Conservation (phyloP, 2,797 vertebrate species). For the Rachycentron canadum region DNA sequence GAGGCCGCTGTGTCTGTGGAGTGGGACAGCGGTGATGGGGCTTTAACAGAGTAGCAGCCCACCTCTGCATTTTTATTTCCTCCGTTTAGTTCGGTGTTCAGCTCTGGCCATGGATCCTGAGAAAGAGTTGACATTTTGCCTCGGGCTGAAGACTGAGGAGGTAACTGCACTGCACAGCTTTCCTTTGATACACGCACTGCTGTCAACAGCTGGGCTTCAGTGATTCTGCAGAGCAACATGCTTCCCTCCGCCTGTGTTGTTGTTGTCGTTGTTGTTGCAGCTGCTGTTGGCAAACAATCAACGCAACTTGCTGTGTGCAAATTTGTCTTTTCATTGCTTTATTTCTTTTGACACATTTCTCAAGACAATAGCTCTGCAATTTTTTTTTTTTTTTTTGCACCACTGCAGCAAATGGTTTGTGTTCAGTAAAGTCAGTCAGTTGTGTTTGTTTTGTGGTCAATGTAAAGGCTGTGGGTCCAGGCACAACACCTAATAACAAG, state of each 20-base stretch:
- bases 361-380: constrained; percentile 10
- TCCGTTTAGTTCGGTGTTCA: constrained; percentile 52
- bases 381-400: constrained; percentile 14
- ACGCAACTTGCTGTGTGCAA: constrained; percentile 12
- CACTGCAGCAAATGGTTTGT: constrained; percentile 52
- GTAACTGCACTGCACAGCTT: constrained; percentile 67
- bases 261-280: constrained; percentile 44
- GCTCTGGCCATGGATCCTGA: constrained; percentile 82
- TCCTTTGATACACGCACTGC: constrained; percentile 43
- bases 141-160: constrained; percentile 78
- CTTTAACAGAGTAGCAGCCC: constrained; percentile 57
- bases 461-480: background rate
- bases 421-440: constrained; percentile 27
- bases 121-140: constrained; percentile 84
- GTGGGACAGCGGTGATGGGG: constrained; percentile 76
- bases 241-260: constrained; percentile 54
- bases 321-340: background rate
- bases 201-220: constrained; percentile 73
- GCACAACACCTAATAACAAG: background rate
- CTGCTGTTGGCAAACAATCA: constrained; percentile 57
- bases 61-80: constrained; percentile 21
- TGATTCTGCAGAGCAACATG: constrained; percentile 70
- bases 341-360: constrained; percentile 2
- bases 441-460: background rate
- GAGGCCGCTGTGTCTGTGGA: constrained; percentile 70